phyloP scores from a whole-genome alignment of 2,113 vertebrate species.

The Corythoichthys intestinalis region DNA sequence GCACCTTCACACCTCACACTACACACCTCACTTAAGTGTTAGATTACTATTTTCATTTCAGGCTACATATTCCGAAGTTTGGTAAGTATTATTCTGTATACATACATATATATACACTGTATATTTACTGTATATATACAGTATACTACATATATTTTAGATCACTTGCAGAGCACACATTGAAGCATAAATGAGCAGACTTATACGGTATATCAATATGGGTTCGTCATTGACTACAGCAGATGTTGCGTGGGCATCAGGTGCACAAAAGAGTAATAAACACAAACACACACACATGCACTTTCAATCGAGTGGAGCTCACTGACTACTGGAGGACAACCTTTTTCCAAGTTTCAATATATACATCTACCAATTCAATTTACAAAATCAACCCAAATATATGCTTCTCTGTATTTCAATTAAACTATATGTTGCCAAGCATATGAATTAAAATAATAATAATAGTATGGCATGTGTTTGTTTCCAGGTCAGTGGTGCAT shows the following conservation, averaged over 20 bases:
- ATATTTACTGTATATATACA: not conserved
- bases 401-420: not conserved
- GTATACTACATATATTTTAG: not conserved
- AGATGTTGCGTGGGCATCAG: slow-evolving; percentile 24
- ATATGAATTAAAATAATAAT: not conserved
- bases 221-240: not conserved
- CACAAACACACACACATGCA: not conserved
- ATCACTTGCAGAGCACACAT: not conserved
- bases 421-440: too few species aligned
- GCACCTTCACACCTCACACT: not conserved
- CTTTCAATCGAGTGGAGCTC: not conserved
- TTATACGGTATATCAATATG: not conserved
- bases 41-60: not conserved
- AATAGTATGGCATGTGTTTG: not conserved
- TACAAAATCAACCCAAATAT: not conserved
- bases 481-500: not conserved
- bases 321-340: not conserved
- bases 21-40: not conserved
- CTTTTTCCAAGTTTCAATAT: not conserved
- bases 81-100: not conserved
- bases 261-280: slow-evolving; percentile 12
- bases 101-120: not conserved
- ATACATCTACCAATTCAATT: not conserved
- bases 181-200: not conserved
- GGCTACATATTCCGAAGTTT: not conserved